Base-by-base conservation (phyloP, 1,140 invertebrate species). In the Ooceraea biroi region DNA sequence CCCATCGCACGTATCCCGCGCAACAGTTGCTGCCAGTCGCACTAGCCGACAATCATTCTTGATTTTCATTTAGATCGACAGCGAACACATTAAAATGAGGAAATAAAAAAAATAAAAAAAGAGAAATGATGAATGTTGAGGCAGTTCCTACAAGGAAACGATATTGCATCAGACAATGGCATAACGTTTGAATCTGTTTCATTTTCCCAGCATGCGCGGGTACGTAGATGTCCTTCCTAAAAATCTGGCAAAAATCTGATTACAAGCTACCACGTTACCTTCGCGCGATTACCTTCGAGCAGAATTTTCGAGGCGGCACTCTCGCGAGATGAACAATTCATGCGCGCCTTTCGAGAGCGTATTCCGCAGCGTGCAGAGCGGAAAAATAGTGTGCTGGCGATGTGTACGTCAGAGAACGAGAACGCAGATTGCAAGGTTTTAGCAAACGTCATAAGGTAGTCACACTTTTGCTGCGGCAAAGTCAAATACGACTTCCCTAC, bases 291-390 rank as follows among this genome's bases (percentile, higher is more conserved):
- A 58, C 8, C 22, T 58, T 10, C 11, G n/a, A 52, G 30, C 36
- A 27, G n/a, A 58, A 30, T 46, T 22, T 71, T 57, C 36, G 14
- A 61, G 10, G 12, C 10, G 36, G 44, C 14, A 4, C 11, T 19
- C n/a, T 50, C 30, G 1, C 17, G 8, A 3, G n/a, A 80, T 50
- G 36, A 80, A 80, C 63, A 69, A 69, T 80, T 80, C 65, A 69
- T 57, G 19, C 8, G 52, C 52, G 17, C 44, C 11, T 46, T 12
- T 27, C 65, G 14, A 0, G 8, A 10, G 19, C 30, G 19, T 66
- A 41, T 66, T 55, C 19, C 19, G 66, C 19, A 57, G 36, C 25
- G 57, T 46, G 50, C 3, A 27, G 27, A 78, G 1, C 10, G 50
- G 0, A 44, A 44, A 77, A 57, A 69, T 19, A 66, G n/a, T 11